Conservation (phyloP, 2,797 vertebrate species). For the Oophaga sylvatica region DNA sequence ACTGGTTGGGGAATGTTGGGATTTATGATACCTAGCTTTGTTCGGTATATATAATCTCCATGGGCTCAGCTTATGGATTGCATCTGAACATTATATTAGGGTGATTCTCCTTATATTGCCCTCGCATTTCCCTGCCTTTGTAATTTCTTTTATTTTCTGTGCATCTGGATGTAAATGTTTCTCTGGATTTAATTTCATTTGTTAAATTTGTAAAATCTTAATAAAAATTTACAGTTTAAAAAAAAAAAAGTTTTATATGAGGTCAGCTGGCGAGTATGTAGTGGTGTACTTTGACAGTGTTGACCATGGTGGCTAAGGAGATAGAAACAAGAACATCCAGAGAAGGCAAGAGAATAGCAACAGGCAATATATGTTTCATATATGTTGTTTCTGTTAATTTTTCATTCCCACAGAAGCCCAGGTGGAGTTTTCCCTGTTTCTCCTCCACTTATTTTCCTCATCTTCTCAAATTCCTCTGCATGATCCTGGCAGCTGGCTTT, state of each 20-base stretch:
- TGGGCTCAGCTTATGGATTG: too few species aligned
- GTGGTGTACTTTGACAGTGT: not conserved
- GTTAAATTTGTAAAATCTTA: too few species aligned
- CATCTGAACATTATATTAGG: too few species aligned
- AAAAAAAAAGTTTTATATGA: not conserved
- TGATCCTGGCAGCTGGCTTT: constrained; percentile 26
- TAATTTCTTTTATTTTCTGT: too few species aligned
- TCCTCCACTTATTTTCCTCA: not conserved
- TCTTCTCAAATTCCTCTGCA: not conserved
- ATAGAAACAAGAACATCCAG: not conserved
- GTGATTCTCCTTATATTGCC: too few species aligned
- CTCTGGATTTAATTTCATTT: too few species aligned
- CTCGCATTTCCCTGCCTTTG: too few species aligned
- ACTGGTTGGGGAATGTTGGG: too few species aligned
- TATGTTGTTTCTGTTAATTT: not conserved
- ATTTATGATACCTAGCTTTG: too few species aligned
- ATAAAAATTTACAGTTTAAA: too few species aligned
- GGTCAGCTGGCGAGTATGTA: not conserved
- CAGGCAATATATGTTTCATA: not conserved
- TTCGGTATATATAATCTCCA: too few species aligned
- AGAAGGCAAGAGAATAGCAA: not conserved
- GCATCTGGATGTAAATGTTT: too few species aligned
- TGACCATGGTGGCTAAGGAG: not conserved
- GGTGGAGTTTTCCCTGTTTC: not conserved
- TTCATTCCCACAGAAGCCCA: not conserved